Conservation (phyloP, 1,140 invertebrate genomes). For the Diuraphis noxia region DNA sequence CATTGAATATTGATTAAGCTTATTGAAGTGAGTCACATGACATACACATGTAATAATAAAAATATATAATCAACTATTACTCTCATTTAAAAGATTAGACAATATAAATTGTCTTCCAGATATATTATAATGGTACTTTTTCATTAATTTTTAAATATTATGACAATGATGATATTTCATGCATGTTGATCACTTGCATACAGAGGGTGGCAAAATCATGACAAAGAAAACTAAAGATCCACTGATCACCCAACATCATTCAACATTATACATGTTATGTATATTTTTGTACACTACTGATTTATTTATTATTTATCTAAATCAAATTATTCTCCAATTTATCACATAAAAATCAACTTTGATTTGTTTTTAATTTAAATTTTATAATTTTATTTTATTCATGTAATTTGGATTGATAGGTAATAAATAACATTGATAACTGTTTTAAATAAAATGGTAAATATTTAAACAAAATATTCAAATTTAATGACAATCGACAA, state of each 20-base stretch:
- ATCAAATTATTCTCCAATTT: no score
- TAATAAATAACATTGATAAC: background rate
- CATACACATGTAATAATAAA: background rate
- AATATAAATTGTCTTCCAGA: background rate
- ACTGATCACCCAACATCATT: no score
- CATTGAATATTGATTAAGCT: background rate
- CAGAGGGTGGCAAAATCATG: no score
- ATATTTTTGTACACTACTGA: no score
- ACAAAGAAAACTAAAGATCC: no score
- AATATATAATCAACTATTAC: background rate
- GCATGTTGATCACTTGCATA: no score
- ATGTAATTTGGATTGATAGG: background rate
- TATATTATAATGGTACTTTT: background rate
- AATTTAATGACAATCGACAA: background rate
- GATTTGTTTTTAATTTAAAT: no score
- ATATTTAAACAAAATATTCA: background rate
- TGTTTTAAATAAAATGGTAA: background rate
- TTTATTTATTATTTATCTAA: no score
- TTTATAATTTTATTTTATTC: background rate
- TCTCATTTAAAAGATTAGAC: background rate
- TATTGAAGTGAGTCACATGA: background rate
- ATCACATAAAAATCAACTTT: no score
- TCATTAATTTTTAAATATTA: background rate
- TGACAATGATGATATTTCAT: no score
- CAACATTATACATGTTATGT: no score